Base-by-base conservation (phyloP, 2,797 vertebrate genomes). In the Oreochromis mossambicus region DNA sequence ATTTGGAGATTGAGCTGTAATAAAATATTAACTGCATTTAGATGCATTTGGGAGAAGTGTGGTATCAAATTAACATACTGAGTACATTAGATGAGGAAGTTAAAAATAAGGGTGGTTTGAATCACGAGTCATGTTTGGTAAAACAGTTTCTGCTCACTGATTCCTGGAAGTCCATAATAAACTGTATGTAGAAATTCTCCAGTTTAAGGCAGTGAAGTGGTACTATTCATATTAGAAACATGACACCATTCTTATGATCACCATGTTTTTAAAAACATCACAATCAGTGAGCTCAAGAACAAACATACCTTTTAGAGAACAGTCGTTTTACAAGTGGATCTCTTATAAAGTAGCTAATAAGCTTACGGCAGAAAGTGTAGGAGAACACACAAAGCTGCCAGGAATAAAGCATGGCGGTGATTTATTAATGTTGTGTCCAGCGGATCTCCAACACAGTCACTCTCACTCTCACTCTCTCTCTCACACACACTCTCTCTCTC, bases 1-100 rank as follows among this genome's bases (percentile, higher is more conserved):
- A 73, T 80, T 88, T 36, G 7, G 34, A 7, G 54, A 82, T 43
- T 56, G 24, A 84, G 54, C 91, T 93, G 88, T 17, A 87, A 92
- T 24, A 43, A 88, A 77, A 89, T 3, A 46, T 50, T 54, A 9
- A 14, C 68, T 83, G 8, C 7, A 84, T 46, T 84, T 58, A 78
- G 52, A 73, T 14, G n/a, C 8, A 12, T 8, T 29, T 29, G 3
- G 19, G 11, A 82, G 58, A 12, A 82, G n/a, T 32, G 24, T 26
- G 11, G 43, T 41, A 55, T 70, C 11, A 82, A 19, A 56, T 38
- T 34, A 63, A 19, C 29, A 86, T 8, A 36, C 2, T 56, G 2
- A 41, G 15, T 54, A 24, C 32, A 77, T 55, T 5, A 13, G 38
- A 58, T 50, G 26, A 17, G 41, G 68, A 73, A 48, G 41, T 29